Conservation (phyloP, 2,888 invertebrate genomes). For the Hyalella azteca region DNA sequence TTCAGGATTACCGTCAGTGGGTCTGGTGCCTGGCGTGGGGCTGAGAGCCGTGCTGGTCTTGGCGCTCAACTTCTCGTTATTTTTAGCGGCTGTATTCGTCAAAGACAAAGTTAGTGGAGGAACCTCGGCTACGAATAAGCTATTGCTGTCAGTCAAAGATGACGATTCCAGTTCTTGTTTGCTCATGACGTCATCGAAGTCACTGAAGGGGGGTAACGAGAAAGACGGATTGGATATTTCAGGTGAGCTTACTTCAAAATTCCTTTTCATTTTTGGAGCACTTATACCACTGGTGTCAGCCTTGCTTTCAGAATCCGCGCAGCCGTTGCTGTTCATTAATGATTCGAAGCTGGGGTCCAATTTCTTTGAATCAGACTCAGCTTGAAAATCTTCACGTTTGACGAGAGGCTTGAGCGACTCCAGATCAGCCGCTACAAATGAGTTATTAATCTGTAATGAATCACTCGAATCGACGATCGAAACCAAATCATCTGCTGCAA, state of each 20-base stretch:
- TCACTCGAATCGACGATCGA: background rate
- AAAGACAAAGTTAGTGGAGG: background rate
- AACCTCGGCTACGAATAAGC: background rate
- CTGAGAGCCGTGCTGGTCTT: conserved; percentile 42
- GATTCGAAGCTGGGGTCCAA: background rate
- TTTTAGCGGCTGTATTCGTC: background rate
- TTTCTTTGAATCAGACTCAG: background rate
- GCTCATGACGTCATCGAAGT: conserved; percentile 16
- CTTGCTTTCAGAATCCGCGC: background rate
- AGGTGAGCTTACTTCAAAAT: background rate
- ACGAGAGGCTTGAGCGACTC: background rate
- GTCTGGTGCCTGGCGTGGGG: conserved; percentile 51
- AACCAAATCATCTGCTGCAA: background rate
- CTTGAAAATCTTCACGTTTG: background rate
- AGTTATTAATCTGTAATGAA: no score
- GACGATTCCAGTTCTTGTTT: conserved; percentile 9
- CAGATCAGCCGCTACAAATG: no score
- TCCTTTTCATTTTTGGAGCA: background rate
- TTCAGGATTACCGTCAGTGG: conserved; percentile 48
- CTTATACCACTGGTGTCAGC: background rate
- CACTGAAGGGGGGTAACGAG: background rate
- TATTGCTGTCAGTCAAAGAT: background rate
- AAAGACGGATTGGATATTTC: conserved; percentile 6
- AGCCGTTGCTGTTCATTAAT: background rate
- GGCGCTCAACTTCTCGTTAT: background rate